phyloP scores from a whole-genome alignment of 2,888 invertebrate species.

The Epinotia bilunana region DNA sequence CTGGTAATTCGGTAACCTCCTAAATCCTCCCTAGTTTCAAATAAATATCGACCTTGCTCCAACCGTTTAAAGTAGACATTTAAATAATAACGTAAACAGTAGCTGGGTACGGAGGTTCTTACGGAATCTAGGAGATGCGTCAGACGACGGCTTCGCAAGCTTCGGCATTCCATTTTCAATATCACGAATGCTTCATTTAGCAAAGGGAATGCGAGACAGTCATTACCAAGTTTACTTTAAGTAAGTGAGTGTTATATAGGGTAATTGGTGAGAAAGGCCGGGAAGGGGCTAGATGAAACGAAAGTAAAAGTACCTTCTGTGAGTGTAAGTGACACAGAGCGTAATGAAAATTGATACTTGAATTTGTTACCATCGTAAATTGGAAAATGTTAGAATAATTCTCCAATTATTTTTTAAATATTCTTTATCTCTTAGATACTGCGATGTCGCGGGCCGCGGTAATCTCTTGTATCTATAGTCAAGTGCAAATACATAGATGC shows the following conservation, averaged over 20 bases:
- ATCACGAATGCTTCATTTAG: conserved; percentile 29
- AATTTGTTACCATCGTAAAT: no score
- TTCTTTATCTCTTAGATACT: no score
- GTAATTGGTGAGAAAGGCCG: no score
- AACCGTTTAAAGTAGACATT: not conserved
- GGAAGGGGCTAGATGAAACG: no score
- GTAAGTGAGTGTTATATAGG: not conserved
- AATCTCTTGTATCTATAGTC: no score
- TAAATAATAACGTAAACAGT: not conserved
- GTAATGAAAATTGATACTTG: no score
- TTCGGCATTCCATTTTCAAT: conserved; percentile 31
- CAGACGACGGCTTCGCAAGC: not conserved
- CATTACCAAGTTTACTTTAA: not conserved
- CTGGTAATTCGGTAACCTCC: not conserved
- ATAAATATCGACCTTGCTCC: not conserved
- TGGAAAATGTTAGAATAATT: no score
- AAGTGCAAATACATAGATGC: no score
- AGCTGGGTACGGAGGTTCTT: not conserved
- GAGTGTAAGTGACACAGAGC: no score
- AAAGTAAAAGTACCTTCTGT: no score
- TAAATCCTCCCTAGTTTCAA: not conserved
- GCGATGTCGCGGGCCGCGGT: no score
- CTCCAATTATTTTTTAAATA: no score
- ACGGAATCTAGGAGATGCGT: conserved; percentile 10
- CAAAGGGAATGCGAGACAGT: conserved; percentile 1